A percentile compares a stretch with the other conserved stretches of the same genome.
Conservation (phyloP, 2,113 vertebrate genomes). For the Cyanocitta stelleri region DNA sequence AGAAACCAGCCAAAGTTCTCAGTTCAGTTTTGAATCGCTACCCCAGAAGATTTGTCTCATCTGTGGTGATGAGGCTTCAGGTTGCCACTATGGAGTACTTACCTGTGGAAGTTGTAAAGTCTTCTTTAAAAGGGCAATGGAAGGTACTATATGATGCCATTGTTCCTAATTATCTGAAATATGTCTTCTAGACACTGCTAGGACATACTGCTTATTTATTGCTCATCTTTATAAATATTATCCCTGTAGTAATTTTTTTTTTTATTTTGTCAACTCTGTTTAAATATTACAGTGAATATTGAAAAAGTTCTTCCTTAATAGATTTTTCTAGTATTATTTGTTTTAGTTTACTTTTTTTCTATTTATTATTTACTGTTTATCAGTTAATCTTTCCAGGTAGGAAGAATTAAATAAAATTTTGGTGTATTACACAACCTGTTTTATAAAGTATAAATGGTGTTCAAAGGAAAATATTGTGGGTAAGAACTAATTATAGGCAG, state of each 20-base stretch:
- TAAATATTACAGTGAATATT: not conserved
- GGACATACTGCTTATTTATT: not conserved
- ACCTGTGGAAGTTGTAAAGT: slow-evolving; percentile 99
- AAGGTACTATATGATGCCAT: slow-evolving; percentile 78
- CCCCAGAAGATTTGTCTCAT: slow-evolving; percentile 92
- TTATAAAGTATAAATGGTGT: not conserved
- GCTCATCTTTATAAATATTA: not conserved
- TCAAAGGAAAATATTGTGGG: not conserved
- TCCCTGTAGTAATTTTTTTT: not conserved
- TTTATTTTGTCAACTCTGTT: not conserved
- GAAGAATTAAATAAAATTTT: not conserved
- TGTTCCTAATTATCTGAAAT: not conserved
- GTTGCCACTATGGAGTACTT: slow-evolving; percentile 95
- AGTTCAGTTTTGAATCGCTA: slow-evolving; percentile 77
- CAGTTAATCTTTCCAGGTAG: not conserved
- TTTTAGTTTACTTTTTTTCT: not conserved
- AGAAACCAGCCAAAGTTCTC: slow-evolving; percentile 71
- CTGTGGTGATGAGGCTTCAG: slow-evolving; percentile 94
- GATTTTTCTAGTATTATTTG: not conserved
- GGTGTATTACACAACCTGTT: not conserved
- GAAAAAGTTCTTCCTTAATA: not conserved
- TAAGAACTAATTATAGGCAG: not conserved
- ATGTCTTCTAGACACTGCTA: not conserved
- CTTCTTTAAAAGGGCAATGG: slow-evolving; percentile 98
- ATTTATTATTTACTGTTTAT: not conserved